phyloP scores from a whole-genome alignment of 2,113 vertebrate genomes.

The Chloebia gouldiae region DNA sequence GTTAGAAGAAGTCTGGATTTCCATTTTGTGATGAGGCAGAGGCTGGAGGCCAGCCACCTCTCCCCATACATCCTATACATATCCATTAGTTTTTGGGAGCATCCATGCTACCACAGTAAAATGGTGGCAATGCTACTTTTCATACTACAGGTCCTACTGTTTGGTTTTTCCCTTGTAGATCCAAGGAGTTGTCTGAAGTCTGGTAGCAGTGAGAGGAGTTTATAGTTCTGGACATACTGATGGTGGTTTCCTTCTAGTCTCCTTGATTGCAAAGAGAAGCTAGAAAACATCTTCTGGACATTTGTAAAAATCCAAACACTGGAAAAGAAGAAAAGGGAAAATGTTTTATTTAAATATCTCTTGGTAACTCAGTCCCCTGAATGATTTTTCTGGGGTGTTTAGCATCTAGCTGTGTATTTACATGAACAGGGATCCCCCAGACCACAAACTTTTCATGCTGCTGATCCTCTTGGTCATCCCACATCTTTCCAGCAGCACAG shows the following conservation, averaged over 20 bases:
- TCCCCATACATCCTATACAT: fast-evolving
- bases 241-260: background rate
- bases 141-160: background rate
- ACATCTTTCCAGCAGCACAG: background rate
- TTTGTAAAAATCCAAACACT: background rate
- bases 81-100: background rate
- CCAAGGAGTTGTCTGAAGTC: background rate
- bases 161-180: background rate
- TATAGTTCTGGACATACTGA: background rate
- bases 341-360: background rate
- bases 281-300: background rate
- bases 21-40: background rate
- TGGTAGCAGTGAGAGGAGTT: background rate
- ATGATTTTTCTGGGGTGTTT: background rate
- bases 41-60: background rate
- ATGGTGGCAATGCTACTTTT: background rate
- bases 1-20: background rate
- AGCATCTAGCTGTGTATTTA: background rate
- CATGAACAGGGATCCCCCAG: background rate
- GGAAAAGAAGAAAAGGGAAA: background rate
- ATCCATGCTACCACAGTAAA: background rate
- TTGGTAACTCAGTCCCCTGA: background rate
- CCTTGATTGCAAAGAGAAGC: background rate
- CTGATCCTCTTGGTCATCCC: background rate
- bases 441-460: background rate